Evolutionary conservation across 2,888 invertebrate species (phyloP), one percentile per base, ranked within the genome.

Genomic region (Teleogryllus oceanicus): DNA sequence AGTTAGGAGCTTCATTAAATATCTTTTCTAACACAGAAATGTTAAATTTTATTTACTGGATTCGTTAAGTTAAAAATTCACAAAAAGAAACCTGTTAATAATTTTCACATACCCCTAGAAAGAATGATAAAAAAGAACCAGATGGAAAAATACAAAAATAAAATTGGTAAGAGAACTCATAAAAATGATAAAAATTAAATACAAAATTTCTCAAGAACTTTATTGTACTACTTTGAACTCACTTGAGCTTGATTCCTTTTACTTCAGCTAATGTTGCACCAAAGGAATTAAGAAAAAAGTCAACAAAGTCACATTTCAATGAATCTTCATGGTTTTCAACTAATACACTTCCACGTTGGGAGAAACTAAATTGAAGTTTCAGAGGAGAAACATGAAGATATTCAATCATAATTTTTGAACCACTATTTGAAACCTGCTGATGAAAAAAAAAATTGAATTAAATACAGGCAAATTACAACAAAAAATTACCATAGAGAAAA

Each of bases 191-290:
- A 37, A 37, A 37, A 37, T 37, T 37, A 37, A 37, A 37, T 37
- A 37, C 8, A 37, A 37, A 37, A 8, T 8, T 8, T 37, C 37
- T 37, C 37, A 37, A 37, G 37, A 37, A 37, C 37, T 5, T 37
- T 5, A 16, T n/a, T 37, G 8, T 37, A 37, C 37, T 37, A 37
- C 5, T 37, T 37, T 37, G 37, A 37, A 18, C 87, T 85, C 85
- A 92, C 92, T 89, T 91, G 76, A 92, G 86, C 84, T 90, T 90
- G 18, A 92, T 90, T 83, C 91, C 91, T 85, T 91, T 92, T 87
- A 92, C 90, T 84, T 92, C 92, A 82, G 90, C 90, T 20, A 92
- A 87, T 49, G 91, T 90, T 0, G 91, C 90, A 51, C 92, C 91
- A 87, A 92, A 90, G 4, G 91, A 91, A 84, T 90, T 91, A 77